A percentile compares a stretch with the other conserved stretches of the same genome.
These are phyloP conservation scores for Lutjanus argentimaculatus DNA, from an alignment of 2,797 vertebrate genomes.

Conservation along the genomic window DNA sequence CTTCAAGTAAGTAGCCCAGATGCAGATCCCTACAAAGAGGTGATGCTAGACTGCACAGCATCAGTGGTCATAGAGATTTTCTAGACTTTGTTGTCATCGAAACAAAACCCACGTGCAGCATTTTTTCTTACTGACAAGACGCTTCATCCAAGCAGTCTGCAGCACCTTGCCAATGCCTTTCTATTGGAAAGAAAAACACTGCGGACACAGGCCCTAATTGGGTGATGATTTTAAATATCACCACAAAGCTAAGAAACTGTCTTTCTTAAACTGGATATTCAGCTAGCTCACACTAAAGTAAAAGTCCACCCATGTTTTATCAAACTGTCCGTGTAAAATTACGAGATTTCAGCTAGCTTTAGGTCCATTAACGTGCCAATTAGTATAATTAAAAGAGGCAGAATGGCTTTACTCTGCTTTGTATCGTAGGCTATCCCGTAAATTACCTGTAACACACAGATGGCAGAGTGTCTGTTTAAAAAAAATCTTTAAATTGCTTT, in stretches of 20 bases:
- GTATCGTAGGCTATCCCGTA: conserved; percentile 6
- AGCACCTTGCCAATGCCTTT: too few relatives aligned
- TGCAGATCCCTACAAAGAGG: too few relatives aligned
- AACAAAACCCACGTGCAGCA: too few relatives aligned
- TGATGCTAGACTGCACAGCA: too few relatives aligned
- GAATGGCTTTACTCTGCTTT: conserved; percentile 27
- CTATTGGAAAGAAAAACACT: too few relatives aligned
- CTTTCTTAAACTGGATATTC: conserved; percentile 9
- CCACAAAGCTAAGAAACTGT: conserved; percentile 11
- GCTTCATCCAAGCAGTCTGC: too few relatives aligned
- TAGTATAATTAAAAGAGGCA: conserved; percentile 21
- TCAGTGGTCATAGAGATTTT: too few relatives aligned
- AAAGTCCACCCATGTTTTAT: conserved; percentile 14
- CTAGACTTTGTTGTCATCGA: too few relatives aligned
- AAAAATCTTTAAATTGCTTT: conserved; percentile 55
- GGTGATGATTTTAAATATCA: neutral
- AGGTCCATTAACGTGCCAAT: conserved; percentile 5
- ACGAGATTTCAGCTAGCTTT: conserved; percentile 24
- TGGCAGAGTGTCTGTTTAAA: conserved; percentile 38
- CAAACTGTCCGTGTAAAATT: conserved; percentile 2
- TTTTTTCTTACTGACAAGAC: too few relatives aligned
- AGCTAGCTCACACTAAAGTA: neutral
- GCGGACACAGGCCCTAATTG: too few relatives aligned
- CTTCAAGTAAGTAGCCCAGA: too few relatives aligned
- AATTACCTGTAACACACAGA: conserved; percentile 28